phyloP scores from a whole-genome alignment of 2,797 vertebrate genomes.

The Aeoliscus strigatus region DNA sequence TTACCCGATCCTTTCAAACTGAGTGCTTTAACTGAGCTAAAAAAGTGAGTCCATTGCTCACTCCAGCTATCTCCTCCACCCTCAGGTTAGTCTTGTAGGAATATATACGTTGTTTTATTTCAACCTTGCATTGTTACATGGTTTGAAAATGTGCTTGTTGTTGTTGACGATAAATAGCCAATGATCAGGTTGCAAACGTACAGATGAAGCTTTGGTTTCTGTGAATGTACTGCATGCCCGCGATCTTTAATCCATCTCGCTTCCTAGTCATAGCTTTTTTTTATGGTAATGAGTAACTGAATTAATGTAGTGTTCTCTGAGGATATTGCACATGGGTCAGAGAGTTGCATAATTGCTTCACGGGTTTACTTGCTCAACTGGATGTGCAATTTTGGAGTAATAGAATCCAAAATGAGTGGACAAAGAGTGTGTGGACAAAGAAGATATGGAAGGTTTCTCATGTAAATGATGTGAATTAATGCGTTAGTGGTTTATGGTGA shows the following conservation, averaged over 20 bases:
- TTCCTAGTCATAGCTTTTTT: conserved; percentile 26
- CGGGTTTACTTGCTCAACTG: conserved; percentile 13
- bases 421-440: neutral
- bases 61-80: conserved; percentile 73
- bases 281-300: conserved; percentile 18
- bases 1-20: conserved; percentile 85
- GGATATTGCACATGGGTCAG: conserved; percentile 51
- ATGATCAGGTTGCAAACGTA: conserved; percentile 19
- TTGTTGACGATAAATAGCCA: conserved; percentile 13
- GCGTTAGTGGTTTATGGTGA: neutral
- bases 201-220: conserved; percentile 23
- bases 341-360: conserved; percentile 35
- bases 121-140: conserved; percentile 7
- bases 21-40: conserved; percentile 79
- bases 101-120: conserved; percentile 31
- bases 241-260: conserved; percentile 48
- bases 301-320: conserved; percentile 35
- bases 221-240: conserved; percentile 35
- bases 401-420: conserved; percentile 9
- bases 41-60: conserved; percentile 72
- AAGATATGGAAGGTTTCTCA: conserved; percentile 1
- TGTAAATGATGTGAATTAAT: neutral
- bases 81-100: conserved; percentile 73
- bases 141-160: conserved; percentile 18
- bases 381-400: conserved; percentile 27